phyloP scores from a whole-genome alignment of 2,113 vertebrate genomes.

The Prunella fulvescens region DNA sequence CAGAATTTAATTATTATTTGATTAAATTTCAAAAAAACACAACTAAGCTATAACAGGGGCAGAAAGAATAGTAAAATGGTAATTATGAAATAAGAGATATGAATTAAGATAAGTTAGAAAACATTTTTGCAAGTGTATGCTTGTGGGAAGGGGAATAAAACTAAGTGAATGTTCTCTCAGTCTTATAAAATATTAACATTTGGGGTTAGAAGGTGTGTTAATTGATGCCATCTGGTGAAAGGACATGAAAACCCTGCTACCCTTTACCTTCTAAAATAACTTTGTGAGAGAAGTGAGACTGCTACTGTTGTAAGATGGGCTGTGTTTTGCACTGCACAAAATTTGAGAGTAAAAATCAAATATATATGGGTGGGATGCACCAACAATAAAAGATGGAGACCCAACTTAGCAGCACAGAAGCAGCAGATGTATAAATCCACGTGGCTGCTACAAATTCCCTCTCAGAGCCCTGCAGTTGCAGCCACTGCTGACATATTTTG shows the following conservation, averaged over 20 bases:
- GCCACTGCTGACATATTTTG: not conserved
- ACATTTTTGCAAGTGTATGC: not conserved
- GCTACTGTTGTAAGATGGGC: not conserved
- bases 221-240: slow-evolving; percentile 24
- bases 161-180: not conserved
- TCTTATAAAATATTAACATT: slow-evolving; percentile 18
- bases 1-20: slow-evolving; percentile 77
- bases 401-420: not conserved
- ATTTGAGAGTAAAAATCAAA: not conserved
- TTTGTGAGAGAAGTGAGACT: not conserved
- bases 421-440: not conserved
- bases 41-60: slow-evolving; percentile 49
- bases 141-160: slow-evolving; percentile 28
- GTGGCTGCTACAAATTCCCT: rapidly evolving
- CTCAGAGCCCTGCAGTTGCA: not conserved
- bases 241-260: not conserved
- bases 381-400: not conserved
- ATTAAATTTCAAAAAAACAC: slow-evolving; percentile 72
- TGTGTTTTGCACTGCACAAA: not conserved
- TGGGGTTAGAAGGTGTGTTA: not conserved
- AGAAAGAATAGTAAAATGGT: slow-evolving; percentile 65
- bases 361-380: not conserved
- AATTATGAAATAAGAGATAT: slow-evolving; percentile 70
- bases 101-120: slow-evolving; percentile 63
- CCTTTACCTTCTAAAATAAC: not conserved